Evolutionary conservation across 2,113 vertebrate species (phyloP).

Genomic region (Hymenochirus boettgeri): DNA sequence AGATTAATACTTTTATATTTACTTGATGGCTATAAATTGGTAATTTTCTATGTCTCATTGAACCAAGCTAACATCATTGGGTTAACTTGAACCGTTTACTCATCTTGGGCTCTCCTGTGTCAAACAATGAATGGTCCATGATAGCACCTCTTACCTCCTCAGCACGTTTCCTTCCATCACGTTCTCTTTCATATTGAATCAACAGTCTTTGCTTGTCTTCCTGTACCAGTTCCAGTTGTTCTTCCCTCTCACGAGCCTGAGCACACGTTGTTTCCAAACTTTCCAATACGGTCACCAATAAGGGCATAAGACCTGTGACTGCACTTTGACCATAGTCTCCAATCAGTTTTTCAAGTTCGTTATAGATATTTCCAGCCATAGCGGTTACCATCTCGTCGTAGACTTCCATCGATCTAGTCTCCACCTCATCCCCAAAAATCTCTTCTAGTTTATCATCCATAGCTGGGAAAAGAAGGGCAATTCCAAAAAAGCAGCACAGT

Average conservation of each 20-base stretch:
- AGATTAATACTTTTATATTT: too few species aligned
- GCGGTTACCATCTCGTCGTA: conserved; percentile 44
- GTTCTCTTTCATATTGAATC: conserved; percentile 39
- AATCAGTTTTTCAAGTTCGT: conserved; percentile 43
- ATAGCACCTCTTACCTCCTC: conserved; percentile 30
- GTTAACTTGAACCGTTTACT: too few species aligned
- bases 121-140: too few species aligned
- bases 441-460: conserved; percentile 42
- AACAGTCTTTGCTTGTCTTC: conserved; percentile 30
- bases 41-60: too few species aligned
- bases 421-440: conserved; percentile 31
- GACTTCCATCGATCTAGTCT: conserved; percentile 6
- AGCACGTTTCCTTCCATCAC: conserved; percentile 18
- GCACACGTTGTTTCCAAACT: conserved; percentile 29
- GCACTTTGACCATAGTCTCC: conserved; percentile 31
- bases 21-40: too few species aligned
- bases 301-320: conserved; percentile 42
- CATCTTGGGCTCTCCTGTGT: too few species aligned
- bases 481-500: neutral
- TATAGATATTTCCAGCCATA: conserved; percentile 40
- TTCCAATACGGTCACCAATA: conserved; percentile 42
- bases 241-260: conserved; percentile 31
- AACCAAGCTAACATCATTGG: too few species aligned
- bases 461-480: neutral
- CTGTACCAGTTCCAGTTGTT: conserved; percentile 22